phyloP scores from a whole-genome alignment of 2,797 vertebrate species.

The Danio aesculapii region DNA sequence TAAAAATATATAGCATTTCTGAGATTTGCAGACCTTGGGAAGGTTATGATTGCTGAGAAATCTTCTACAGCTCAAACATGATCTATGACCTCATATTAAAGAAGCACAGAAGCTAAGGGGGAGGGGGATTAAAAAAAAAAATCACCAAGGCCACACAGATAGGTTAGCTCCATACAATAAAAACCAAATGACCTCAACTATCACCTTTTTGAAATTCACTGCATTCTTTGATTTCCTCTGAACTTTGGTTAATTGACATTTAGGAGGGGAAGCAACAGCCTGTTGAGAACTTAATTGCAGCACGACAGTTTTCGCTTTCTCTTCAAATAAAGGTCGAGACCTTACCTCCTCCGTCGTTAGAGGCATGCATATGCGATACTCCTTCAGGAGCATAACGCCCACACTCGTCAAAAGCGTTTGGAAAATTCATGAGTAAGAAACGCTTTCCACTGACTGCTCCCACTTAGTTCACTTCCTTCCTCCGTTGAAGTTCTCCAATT shows the following conservation, averaged over 20 bases:
- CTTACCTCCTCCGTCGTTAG: slow-evolving; percentile 80
- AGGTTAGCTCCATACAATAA: slow-evolving; percentile 34
- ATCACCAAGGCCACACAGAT: not conserved
- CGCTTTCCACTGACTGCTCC: slow-evolving; percentile 46
- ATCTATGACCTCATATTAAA: slow-evolving; percentile 47
- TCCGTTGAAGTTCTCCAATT: slow-evolving; percentile 44
- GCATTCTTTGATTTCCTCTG: slow-evolving; percentile 46
- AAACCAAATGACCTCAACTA: slow-evolving; percentile 29
- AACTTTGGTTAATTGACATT: slow-evolving; percentile 56
- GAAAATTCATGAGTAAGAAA: slow-evolving; percentile 48
- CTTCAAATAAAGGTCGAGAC: slow-evolving; percentile 46
- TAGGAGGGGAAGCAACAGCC: slow-evolving; percentile 47
- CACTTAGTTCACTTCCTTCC: slow-evolving; percentile 53
- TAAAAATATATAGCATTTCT: slow-evolving; percentile 46
- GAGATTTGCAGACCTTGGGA: slow-evolving; percentile 39
- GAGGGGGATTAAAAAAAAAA: not conserved
- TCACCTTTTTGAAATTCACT: slow-evolving; percentile 44
- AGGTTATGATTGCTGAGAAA: slow-evolving; percentile 42
- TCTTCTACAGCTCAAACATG: slow-evolving; percentile 37
- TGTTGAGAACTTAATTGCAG: slow-evolving; percentile 53
- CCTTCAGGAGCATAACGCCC: slow-evolving; percentile 76
- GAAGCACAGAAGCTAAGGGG: not conserved
- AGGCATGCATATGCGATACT: slow-evolving; percentile 80
- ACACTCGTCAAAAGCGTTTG: slow-evolving; percentile 37
- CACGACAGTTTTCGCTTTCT: slow-evolving; percentile 50